A percentile compares a stretch with the other conserved stretches of the same genome.
These are phyloP conservation scores for Embidobia sp. DNA, from an alignment of 2,888 invertebrate genomes.

Conservation along the genomic window DNA sequence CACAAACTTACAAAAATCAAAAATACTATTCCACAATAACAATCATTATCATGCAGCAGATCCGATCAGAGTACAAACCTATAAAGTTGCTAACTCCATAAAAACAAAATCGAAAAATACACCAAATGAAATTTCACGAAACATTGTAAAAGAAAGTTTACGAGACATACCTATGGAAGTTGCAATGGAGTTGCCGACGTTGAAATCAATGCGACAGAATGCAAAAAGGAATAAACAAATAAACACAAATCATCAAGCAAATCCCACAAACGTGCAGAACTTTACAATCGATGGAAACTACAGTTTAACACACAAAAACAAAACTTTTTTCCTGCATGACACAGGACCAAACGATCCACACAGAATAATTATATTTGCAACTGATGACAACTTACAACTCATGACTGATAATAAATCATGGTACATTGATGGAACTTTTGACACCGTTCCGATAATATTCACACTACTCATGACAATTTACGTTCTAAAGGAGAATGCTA, in stretches of 20 bases:
- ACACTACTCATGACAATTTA: conserved; percentile 5
- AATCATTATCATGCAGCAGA: background rate
- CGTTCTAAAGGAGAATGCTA: conserved; percentile 1
- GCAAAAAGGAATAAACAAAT: background rate
- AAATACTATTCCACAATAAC: background rate
- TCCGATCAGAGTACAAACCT: background rate
- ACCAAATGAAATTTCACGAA: background rate
- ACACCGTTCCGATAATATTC: conserved; percentile 1
- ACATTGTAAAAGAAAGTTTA: background rate
- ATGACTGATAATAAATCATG: background rate
- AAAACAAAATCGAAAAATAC: background rate
- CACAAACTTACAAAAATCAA: too few relatives aligned
- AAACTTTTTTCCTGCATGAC: background rate
- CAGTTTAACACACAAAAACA: background rate
- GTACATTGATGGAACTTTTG: conserved; percentile 13
- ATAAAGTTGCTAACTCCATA: background rate
- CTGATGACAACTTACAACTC: background rate
- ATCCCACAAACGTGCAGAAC: background rate
- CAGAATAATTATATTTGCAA: conserved; percentile 6
- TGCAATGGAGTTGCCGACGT: background rate
- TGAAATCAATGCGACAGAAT: conserved; percentile 5
- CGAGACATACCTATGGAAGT: background rate
- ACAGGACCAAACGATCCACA: background rate
- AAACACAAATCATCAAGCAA: background rate
- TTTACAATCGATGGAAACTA: conserved; percentile 9